These are phyloP conservation scores for Pegoplata infirma DNA, from an alignment of 2,888 invertebrate genomes.

Conservation along the genomic window DNA sequence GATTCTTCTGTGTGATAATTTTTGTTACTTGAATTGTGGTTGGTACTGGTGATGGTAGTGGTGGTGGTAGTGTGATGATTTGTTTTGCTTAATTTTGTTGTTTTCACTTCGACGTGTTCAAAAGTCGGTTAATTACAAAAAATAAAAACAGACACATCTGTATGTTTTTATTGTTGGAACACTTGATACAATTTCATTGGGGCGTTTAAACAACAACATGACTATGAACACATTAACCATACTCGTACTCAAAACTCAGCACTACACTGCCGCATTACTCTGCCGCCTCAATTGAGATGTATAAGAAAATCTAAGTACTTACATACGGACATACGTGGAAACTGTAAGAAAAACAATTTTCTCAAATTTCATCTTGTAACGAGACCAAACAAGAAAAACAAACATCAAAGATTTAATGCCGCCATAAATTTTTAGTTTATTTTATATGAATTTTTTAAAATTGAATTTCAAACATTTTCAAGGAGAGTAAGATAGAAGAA, in stretches of 20 bases:
- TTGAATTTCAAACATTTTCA: neutral
- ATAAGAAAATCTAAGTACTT: slow-evolving; percentile 12
- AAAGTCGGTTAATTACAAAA: slow-evolving; percentile 68
- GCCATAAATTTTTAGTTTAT: slow-evolving; percentile 9
- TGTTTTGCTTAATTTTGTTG: slow-evolving; percentile 53
- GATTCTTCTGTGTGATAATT: neutral
- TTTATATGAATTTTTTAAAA: slow-evolving; percentile 1
- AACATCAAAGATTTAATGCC: slow-evolving; percentile 59
- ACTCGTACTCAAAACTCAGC: neutral
- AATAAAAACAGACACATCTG: neutral
- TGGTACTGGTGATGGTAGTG: no score
- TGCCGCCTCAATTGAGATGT: slow-evolving; percentile 25
- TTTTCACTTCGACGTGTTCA: slow-evolving; percentile 66
- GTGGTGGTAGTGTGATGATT: slow-evolving; percentile 36
- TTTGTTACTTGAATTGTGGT: slow-evolving; percentile 10
- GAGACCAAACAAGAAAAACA: slow-evolving; percentile 45
- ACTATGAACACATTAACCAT: slow-evolving; percentile 18
- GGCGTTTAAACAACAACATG: slow-evolving; percentile 38
- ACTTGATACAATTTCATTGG: slow-evolving; percentile 55
- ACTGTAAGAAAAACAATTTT: slow-evolving; percentile 61
- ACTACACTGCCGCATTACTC: no score
- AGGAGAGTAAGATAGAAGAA: neutral
- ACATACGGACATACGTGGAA: neutral
- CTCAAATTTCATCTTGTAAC: slow-evolving; percentile 65
- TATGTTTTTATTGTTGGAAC: slow-evolving; percentile 38